A percentile compares a stretch with the other conserved stretches of the same genome.
Evolutionary conservation across 1,140 invertebrate species (phyloP).

Genomic region (Spodoptera litura): DNA sequence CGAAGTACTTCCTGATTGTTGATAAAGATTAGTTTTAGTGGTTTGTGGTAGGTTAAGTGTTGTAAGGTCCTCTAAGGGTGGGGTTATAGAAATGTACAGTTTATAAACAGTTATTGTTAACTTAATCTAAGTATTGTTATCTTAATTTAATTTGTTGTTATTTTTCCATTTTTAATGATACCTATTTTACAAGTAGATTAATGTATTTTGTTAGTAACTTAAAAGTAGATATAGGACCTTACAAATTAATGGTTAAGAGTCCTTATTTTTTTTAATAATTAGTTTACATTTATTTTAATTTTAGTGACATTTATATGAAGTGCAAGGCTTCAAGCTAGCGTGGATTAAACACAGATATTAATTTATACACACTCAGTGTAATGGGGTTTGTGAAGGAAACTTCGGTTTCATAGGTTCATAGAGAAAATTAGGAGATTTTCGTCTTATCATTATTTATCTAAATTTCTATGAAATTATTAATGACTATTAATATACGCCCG

Average conservation of each 20-base stretch:
- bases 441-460: too few species aligned
- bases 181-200: background rate
- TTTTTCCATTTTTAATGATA: background rate
- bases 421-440: too few species aligned
- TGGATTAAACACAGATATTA: slow-evolving; percentile 31
- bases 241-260: background rate
- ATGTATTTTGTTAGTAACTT: background rate
- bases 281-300: background rate
- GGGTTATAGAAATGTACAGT: background rate
- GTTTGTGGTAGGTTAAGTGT: background rate
- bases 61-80: slow-evolving; percentile 23
- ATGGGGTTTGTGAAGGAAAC: slow-evolving; percentile 1
- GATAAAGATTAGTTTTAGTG: slow-evolving; percentile 44
- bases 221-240: slow-evolving; percentile 38
- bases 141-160: background rate
- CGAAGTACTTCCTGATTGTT: slow-evolving; percentile 89
- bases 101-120: background rate
- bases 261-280: background rate
- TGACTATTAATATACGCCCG: too few species aligned
- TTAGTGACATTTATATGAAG: slow-evolving; percentile 44
- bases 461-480: too few species aligned
- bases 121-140: background rate
- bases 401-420: background rate
- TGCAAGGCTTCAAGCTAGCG: slow-evolving; percentile 56
- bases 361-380: background rate